Evolutionary conservation across 1,140 invertebrate genomes (phyloP), one percentile per base, ranked within the genome.

Genomic region (Fopius arisanus): DNA sequence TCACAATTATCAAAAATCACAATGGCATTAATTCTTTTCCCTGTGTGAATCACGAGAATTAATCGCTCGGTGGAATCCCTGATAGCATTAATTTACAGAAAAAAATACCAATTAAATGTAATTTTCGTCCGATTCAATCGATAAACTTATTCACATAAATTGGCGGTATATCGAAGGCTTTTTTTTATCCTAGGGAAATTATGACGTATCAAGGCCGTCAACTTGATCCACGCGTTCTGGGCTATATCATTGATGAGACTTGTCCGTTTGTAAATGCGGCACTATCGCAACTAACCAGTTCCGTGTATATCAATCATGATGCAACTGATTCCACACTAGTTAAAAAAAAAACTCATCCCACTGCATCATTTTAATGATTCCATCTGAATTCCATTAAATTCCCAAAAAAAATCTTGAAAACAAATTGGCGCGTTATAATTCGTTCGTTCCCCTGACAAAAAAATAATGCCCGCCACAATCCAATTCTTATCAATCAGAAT

Each of bases 231-330:
- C 28, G 16, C 29, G 29, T 3, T 16, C 33, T 65, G 54, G 54
- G 54, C 12, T 26, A 65, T 65, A 28, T n/a, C 23, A 23, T 23
- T 72, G 40, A 71, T 63, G 54, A 72, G 21, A 63, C 59, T 65
- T 29, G 6, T 70, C 16, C 19, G 12, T 23, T 62, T 14, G 3
- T n/a, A 23, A 23, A 68, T 9, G 26, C 21, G 12, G 4, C 10
- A 6, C 40, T 28, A 40, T 40, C 51, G 21, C 26, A 66, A 41
- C 54, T 54, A 54, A 73, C 51, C 26, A 73, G 72, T 73, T 73
- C 72, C 72, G 72, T 68, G 72, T 73, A 51, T 40, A 54, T 68
- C n/a, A 51, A 48, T 67, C 26, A 48, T 73, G 72, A 73, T 54
- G 72, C 65, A 73, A 73, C 31, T 12, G 23, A 68, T 9, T 69